phyloP scores from a whole-genome alignment of 2,888 invertebrate genomes.

The Melieria picta region DNA sequence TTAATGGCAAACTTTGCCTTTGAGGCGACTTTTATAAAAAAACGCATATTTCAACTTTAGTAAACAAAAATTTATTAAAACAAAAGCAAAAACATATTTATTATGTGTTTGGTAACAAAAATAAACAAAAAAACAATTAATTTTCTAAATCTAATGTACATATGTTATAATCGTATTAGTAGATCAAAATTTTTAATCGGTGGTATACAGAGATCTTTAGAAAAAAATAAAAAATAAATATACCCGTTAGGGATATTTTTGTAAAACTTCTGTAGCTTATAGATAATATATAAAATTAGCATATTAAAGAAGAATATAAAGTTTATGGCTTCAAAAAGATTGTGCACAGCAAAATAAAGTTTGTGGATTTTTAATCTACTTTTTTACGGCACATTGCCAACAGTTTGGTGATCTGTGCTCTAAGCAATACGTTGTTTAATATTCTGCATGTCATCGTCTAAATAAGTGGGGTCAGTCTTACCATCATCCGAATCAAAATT shows the following conservation, averaged over 20 bases:
- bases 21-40: neutral
- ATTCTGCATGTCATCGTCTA: neutral
- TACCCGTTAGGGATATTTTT: too few relatives aligned
- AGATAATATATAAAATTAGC: neutral
- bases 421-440: conserved; percentile 22
- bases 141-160: too few relatives aligned
- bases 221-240: too few relatives aligned
- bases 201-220: too few relatives aligned
- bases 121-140: too few relatives aligned
- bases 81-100: too few relatives aligned
- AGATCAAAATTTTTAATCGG: too few relatives aligned
- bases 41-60: neutral
- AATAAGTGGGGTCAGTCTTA: neutral
- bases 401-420: conserved; percentile 26
- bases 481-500: too few relatives aligned
- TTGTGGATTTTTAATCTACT: too few relatives aligned
- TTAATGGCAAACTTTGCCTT: neutral
- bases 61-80: neutral
- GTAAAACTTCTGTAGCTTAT: neutral
- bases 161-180: too few relatives aligned
- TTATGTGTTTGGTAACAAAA: too few relatives aligned
- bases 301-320: conserved; percentile 16
- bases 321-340: neutral
- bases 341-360: too few relatives aligned
- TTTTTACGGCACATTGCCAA: conserved; percentile 20